Evolutionary conservation across 2,797 vertebrate genomes (phyloP).

Genomic region (Somateria mollissima): DNA sequence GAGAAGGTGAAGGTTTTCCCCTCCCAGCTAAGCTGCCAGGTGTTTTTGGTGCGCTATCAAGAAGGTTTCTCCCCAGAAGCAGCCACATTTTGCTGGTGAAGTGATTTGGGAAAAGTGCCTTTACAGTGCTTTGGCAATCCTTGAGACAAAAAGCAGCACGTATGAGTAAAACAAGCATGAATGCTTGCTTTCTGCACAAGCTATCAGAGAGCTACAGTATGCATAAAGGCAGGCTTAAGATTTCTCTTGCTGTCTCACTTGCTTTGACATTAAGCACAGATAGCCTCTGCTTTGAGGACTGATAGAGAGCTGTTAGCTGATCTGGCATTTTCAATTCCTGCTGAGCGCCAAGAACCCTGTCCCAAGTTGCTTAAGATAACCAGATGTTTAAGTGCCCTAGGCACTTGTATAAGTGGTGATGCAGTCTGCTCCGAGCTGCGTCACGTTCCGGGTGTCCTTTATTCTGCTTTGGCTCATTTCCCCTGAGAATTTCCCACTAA

Average conservation of each 20-base stretch:
- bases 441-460: conserved; percentile 16
- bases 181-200: background rate
- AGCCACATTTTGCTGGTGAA: background rate
- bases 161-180: background rate
- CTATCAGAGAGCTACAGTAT: background rate
- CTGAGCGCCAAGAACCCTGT: conserved; percentile 26
- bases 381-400: conserved; percentile 63
- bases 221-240: background rate
- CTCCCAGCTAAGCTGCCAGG: background rate
- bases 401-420: conserved; percentile 50
- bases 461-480: conserved; percentile 28
- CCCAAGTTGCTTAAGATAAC: conserved; percentile 53
- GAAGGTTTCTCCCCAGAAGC: background rate
- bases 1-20: background rate
- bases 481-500: background rate
- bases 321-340: conserved; percentile 34
- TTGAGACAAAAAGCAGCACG: background rate
- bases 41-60: background rate
- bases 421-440: background rate
- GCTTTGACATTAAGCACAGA: conserved; percentile 52
- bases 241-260: conserved; percentile 15
- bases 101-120: background rate
- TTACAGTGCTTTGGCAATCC: background rate
- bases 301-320: conserved; percentile 40
- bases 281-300: conserved; percentile 43